Evolutionary conservation across 2,797 vertebrate genomes (phyloP).

Genomic region (Megalops cyprinoides): DNA sequence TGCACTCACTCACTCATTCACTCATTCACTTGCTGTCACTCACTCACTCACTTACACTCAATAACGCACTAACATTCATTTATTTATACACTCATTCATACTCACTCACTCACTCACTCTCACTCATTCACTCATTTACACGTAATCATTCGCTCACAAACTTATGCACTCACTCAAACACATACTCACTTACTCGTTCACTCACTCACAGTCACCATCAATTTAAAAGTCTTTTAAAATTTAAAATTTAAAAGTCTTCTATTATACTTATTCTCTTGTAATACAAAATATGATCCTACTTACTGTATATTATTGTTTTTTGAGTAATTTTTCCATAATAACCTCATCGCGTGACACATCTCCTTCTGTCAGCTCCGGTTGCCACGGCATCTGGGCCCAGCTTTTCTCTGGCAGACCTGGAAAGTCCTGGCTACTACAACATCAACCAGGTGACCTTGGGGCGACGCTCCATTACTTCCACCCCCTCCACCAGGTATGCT

Average conservation of each 20-base stretch:
- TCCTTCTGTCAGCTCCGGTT: conserved; percentile 69
- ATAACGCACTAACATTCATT: no score
- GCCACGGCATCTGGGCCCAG: conserved; percentile 80
- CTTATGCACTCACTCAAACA: no score
- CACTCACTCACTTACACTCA: conserved; percentile 59
- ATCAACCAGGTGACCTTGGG: conserved; percentile 82
- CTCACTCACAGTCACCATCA: no score
- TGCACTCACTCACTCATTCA: conserved; percentile 44
- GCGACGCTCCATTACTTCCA: conserved; percentile 76
- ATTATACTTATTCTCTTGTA: background rate
- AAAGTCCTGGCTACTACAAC: conserved; percentile 83
- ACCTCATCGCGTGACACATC: background rate
- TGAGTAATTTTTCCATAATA: background rate
- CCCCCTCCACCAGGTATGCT: conserved; percentile 75
- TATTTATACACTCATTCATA: no score
- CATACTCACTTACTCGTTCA: no score
- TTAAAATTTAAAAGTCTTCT: no score
- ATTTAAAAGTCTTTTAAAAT: no score
- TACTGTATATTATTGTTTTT: background rate
- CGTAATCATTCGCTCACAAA: no score
- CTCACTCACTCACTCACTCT: conserved; percentile 55
- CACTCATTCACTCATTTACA: background rate
- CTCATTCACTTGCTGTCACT: conserved; percentile 50
- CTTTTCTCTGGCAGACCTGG: conserved; percentile 81
- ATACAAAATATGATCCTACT: background rate